Conservation (phyloP, 1,140 invertebrate genomes). For the Tetramorium parvispinum region DNA sequence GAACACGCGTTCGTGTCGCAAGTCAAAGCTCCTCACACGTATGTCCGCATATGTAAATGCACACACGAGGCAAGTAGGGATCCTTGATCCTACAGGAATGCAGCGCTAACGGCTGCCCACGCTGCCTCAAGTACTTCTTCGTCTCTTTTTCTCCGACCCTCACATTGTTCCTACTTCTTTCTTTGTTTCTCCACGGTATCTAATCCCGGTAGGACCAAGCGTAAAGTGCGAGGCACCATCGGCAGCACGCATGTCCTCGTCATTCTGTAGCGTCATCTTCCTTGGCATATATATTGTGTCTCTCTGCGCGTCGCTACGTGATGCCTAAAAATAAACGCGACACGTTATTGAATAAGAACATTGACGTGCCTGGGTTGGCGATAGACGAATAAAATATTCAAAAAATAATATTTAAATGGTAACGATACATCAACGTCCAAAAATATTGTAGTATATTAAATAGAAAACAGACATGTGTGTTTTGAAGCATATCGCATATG, state of each 20-base stretch:
- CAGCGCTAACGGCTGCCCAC: slow-evolving; percentile 81
- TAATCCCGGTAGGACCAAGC: slow-evolving; percentile 79
- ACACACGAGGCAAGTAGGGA: slow-evolving; percentile 75
- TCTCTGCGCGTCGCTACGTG: not conserved
- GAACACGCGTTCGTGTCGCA: slow-evolving; percentile 8
- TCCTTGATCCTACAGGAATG: slow-evolving; percentile 85
- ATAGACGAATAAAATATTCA: not conserved
- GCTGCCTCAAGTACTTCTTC: slow-evolving; percentile 77
- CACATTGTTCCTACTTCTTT: slow-evolving; percentile 62
- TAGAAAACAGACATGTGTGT: not conserved
- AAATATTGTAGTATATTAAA: not conserved
- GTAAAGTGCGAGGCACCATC: slow-evolving; percentile 67
- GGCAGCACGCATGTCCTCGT: slow-evolving; percentile 71
- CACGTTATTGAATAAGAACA: slow-evolving; percentile 11
- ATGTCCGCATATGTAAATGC: slow-evolving; percentile 58
- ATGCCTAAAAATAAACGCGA: slow-evolving; percentile 39
- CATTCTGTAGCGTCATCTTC: slow-evolving; percentile 67
- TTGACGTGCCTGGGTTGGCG: not conserved
- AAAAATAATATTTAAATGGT: not conserved
- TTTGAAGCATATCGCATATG: not conserved
- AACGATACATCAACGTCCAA: not conserved
- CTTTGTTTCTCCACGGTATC: slow-evolving; percentile 79
- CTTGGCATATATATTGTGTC: slow-evolving; percentile 2
- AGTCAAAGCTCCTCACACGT: slow-evolving; percentile 43
- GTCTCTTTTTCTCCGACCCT: slow-evolving; percentile 39